These are phyloP conservation scores for Hephaestus fuliginosus DNA, from an alignment of 2,797 vertebrate genomes.

Conservation along the genomic window DNA sequence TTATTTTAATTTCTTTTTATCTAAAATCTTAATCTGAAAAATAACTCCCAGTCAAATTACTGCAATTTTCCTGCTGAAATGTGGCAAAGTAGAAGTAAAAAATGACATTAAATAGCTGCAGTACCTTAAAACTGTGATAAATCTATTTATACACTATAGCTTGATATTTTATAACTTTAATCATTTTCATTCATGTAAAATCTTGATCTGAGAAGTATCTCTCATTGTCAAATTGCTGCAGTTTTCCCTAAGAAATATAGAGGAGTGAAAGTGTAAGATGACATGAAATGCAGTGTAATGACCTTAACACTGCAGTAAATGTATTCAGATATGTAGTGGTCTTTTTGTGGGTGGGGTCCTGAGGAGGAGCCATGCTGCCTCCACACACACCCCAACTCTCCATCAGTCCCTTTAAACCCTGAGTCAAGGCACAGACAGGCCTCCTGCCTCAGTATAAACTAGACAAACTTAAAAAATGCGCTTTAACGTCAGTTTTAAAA, in stretches of 20 bases:
- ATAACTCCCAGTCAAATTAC: not conserved
- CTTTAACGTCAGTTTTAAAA: accelerated
- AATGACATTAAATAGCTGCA: not conserved
- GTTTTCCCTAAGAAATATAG: not conserved
- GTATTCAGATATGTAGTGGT: not conserved
- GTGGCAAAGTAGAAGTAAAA: not conserved
- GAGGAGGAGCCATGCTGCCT: constrained; percentile 56
- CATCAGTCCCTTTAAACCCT: constrained; percentile 57
- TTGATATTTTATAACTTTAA: no score
- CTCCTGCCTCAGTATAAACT: not conserved
- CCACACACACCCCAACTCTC: constrained; percentile 51
- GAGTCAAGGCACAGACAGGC: constrained; percentile 22
- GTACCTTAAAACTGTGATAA: not conserved
- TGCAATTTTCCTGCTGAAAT: not conserved
- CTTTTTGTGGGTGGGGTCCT: constrained; percentile 62
- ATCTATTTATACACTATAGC: no score
- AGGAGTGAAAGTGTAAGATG: not conserved
- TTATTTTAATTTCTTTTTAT: not conserved
- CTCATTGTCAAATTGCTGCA: not conserved
- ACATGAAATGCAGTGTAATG: no score
- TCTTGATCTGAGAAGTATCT: no score
- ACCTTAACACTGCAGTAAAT: not conserved
- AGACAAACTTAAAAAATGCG: not conserved
- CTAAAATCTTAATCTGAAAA: no score
- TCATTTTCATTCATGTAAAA: no score